Percentiles rank a stretch among this genome's conserved stretches.
These are phyloP conservation scores for Stegodyphus dumicola DNA, from an alignment of 1,140 invertebrate genomes.

Conservation along the genomic window DNA sequence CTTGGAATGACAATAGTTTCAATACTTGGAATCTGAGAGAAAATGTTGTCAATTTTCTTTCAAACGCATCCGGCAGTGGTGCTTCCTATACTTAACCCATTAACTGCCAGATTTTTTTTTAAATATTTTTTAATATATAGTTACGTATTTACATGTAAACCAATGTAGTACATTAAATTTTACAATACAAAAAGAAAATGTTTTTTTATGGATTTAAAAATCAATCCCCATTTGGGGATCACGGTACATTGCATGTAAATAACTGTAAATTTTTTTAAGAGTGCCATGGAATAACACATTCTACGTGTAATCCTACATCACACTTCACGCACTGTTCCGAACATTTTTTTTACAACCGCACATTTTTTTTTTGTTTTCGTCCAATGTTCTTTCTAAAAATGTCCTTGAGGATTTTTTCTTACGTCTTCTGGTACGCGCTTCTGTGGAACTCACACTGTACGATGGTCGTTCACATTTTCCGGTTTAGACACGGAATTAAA, in stretches of 20 bases:
- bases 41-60: too few species aligned
- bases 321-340: conserved; percentile 36
- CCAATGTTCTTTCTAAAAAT: too few species aligned
- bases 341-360: too few species aligned
- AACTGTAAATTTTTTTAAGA: conserved; percentile 39
- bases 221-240: conserved; percentile 17
- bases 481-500: too few species aligned
- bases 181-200: conserved; percentile 28
- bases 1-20: too few species aligned
- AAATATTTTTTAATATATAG: conserved; percentile 32
- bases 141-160: conserved; percentile 38
- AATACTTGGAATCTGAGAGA: too few species aligned
- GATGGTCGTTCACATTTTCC: too few species aligned
- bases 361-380: too few species aligned
- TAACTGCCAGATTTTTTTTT: conserved; percentile 38
- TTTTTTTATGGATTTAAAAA: conserved; percentile 13
- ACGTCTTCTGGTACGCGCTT: conserved; percentile 38
- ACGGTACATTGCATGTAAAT: conserved; percentile 29
- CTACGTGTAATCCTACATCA: conserved; percentile 37
- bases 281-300: conserved; percentile 37
- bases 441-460: too few species aligned
- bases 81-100: too few species aligned
- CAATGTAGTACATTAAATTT: conserved; percentile 40
- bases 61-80: too few species aligned
- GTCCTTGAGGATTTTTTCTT: conserved; percentile 39